A percentile compares a stretch with the other conserved stretches of the same genome.
phyloP scores from a whole-genome alignment of 2,113 vertebrate genomes.

The Carollia perspicillata region DNA sequence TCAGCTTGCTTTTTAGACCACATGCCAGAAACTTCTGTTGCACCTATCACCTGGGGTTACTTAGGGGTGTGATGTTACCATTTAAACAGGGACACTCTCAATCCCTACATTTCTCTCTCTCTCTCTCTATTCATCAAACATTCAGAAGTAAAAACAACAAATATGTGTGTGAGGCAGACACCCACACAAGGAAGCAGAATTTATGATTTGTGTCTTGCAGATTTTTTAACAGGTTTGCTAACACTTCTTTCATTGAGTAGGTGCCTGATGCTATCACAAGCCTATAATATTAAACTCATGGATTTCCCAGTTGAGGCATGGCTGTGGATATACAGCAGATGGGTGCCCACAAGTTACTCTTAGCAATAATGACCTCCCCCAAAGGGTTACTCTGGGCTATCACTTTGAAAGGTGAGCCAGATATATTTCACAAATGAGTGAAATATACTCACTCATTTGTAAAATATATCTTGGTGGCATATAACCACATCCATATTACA shows the following conservation, averaged over 20 bases:
- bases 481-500: background rate
- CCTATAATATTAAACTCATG: background rate
- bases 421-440: too few species aligned
- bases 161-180: background rate
- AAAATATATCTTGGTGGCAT: background rate
- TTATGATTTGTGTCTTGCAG: background rate
- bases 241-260: background rate
- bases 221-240: background rate
- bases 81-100: background rate
- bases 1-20: background rate
- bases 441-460: background rate
- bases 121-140: background rate
- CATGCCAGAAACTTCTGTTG: background rate
- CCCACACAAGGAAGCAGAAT: background rate
- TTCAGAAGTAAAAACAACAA: conserved; percentile 28
- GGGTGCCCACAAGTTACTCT: background rate
- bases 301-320: background rate
- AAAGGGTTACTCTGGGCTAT: background rate
- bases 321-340: background rate
- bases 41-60: background rate
- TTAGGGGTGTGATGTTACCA: background rate
- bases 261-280: background rate
- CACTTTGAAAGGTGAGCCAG: background rate
- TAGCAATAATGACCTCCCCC: background rate
- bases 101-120: background rate